These are phyloP conservation scores for Eulemur mongoz DNA, from an alignment of 2,797 vertebrate genomes.

Conservation along the genomic window DNA sequence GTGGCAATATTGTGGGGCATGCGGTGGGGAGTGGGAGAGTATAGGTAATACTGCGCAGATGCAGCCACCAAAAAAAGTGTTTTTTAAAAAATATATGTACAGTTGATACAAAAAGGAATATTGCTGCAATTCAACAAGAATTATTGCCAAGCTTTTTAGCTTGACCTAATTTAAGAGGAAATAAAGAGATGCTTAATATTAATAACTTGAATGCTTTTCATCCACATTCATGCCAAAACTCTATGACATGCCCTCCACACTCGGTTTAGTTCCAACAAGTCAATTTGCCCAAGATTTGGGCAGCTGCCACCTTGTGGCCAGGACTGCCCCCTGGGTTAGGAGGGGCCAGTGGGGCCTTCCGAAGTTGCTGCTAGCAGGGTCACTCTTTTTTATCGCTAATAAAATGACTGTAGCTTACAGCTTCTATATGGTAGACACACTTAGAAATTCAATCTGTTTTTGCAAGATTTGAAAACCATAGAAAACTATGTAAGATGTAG, in stretches of 20 bases:
- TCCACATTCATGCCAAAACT: neutral
- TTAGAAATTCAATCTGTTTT: neutral
- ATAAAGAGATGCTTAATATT: neutral
- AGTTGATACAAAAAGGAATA: neutral
- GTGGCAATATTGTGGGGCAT: neutral
- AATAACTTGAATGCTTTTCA: neutral
- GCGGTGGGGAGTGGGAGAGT: neutral
- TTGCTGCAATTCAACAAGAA: neutral
- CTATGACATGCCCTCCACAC: neutral
- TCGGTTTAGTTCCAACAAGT: neutral
- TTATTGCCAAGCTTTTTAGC: neutral
- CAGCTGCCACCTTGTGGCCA: neutral
- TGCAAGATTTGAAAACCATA: conserved; percentile 13
- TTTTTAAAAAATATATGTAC: neutral
- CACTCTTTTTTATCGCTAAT: neutral
- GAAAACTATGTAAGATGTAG: neutral
- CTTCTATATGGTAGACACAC: neutral
- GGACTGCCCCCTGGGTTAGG: neutral
- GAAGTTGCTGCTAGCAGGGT: neutral
- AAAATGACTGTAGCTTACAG: neutral
- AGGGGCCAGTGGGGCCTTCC: neutral
- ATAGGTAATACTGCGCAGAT: neutral
- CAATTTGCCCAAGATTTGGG: neutral
- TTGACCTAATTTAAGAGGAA: conserved; percentile 23
- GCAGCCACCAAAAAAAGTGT: neutral